Conservation (phyloP, 37 sponge, comb jelly and placozoan species). For the Corticium candelabrum region DNA sequence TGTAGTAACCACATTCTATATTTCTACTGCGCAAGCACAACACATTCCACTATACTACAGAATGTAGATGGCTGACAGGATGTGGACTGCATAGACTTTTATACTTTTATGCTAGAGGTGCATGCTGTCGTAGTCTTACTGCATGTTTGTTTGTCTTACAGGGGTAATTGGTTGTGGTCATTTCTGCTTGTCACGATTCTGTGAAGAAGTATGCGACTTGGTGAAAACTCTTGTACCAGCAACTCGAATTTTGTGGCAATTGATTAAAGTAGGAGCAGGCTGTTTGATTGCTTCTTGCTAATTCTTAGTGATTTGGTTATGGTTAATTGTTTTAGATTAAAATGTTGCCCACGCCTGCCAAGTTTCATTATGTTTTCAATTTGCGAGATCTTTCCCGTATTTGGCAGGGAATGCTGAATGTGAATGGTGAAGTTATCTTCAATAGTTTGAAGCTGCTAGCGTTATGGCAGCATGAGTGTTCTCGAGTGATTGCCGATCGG, state of each 20-base stretch:
- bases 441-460: slow-evolving; percentile 36
- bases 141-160: too few species aligned
- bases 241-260: slow-evolving; percentile 88
- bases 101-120: too few species aligned
- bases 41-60: too few species aligned
- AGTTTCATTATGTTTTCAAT: slow-evolving; percentile 98
- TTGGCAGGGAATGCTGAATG: slow-evolving; percentile 93
- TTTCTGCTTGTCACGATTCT: slow-evolving; percentile 83
- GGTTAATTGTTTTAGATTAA: slow-evolving; percentile 38
- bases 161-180: slow-evolving; percentile 76
- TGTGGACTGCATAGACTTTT: too few species aligned
- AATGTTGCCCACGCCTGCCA: slow-evolving; percentile 97
- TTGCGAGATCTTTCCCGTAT: slow-evolving; percentile 96
- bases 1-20: too few species aligned
- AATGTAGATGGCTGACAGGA: too few species aligned
- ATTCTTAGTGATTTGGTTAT: too few species aligned
- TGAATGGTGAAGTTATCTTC: slow-evolving; percentile 37
- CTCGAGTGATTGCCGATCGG: slow-evolving; percentile 87
- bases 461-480: slow-evolving; percentile 92
- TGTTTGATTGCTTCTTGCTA: not conserved
- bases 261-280: slow-evolving; percentile 44
- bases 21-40: too few species aligned
- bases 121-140: too few species aligned
- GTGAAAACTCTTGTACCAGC: slow-evolving; percentile 57
- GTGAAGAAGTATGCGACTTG: slow-evolving; percentile 33